Percentiles rank a stretch among this genome's conserved stretches.
Conservation (phyloP, 2,797 vertebrate species). For the Astyanax mexicanus region DNA sequence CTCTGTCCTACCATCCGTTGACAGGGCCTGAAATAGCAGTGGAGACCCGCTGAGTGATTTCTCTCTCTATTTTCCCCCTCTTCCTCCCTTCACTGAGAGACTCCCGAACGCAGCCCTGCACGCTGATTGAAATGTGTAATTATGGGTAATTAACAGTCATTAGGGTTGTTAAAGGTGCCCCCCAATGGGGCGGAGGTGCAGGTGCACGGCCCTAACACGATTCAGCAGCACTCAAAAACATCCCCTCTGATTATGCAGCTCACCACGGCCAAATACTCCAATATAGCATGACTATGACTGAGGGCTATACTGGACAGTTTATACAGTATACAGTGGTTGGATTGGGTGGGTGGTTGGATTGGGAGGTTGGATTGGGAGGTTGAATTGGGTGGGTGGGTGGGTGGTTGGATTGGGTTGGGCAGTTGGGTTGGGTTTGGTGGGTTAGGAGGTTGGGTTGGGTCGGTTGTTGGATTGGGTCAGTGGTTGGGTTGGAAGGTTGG, state of each 20-base stretch:
- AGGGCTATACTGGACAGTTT: too few species aligned
- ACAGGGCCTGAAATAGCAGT: constrained; percentile 46
- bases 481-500: too few species aligned
- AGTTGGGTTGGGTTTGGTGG: too few species aligned
- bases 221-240: constrained; percentile 28
- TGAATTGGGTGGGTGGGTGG: too few species aligned
- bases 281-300: background rate
- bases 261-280: background rate
- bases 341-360: too few species aligned
- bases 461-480: too few species aligned
- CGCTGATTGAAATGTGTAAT: constrained; percentile 80
- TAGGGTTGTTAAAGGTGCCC: constrained; percentile 74
- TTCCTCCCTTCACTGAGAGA: constrained; percentile 40
- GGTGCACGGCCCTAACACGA: constrained; percentile 64
- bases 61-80: constrained; percentile 13
- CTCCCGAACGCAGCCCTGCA: constrained; percentile 54
- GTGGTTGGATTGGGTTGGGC: too few species aligned
- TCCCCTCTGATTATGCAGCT: constrained; percentile 10
- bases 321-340: too few species aligned
- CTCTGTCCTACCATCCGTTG: constrained; percentile 2
- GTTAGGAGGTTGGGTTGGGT: too few species aligned
- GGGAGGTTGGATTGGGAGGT: too few species aligned
- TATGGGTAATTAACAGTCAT: constrained; percentile 77
- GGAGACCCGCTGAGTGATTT: constrained; percentile 28
- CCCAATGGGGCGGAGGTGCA: constrained; percentile 65